phyloP scores from a whole-genome alignment of 2,113 vertebrate genomes.

The Aphelocoma coerulescens region DNA sequence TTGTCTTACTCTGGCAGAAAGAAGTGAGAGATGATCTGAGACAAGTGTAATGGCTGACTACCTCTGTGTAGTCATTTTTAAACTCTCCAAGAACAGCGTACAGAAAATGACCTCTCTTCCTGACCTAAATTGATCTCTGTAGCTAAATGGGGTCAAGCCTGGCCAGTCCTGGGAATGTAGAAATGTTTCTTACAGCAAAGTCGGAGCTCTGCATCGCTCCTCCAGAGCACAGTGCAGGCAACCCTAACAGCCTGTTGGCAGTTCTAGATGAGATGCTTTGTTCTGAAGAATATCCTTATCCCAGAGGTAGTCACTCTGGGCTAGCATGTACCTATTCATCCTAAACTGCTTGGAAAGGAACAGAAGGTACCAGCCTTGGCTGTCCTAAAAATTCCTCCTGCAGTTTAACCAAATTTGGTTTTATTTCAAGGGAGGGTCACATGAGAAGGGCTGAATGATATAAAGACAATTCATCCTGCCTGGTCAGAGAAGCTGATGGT shows the following conservation, averaged over 20 bases:
- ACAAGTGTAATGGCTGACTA: not conserved
- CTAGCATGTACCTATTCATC: not conserved
- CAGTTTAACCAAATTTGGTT: not conserved
- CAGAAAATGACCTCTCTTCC: not conserved
- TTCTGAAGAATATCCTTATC: not conserved
- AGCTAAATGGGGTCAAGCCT: slow-evolving; percentile 14
- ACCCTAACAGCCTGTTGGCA: not conserved
- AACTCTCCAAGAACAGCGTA: not conserved
- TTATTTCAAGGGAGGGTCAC: not conserved
- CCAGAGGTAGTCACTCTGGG: not conserved
- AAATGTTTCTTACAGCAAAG: not conserved
- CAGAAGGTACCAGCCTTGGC: not conserved
- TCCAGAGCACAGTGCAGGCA: not conserved
- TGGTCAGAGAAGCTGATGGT: not conserved
- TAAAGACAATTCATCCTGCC: not conserved
- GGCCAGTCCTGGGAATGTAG: not conserved
- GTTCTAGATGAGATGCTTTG: not conserved
- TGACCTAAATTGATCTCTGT: slow-evolving; percentile 34
- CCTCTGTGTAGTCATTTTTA: not conserved
- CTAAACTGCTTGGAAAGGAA: not conserved
- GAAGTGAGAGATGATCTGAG: slow-evolving; percentile 24
- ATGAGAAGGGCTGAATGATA: not conserved
- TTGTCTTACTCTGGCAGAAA: not conserved
- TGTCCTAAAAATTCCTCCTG: not conserved
- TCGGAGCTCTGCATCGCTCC: not conserved